Conservation (phyloP, 2,888 invertebrate genomes). For the Panzeria rudis region DNA sequence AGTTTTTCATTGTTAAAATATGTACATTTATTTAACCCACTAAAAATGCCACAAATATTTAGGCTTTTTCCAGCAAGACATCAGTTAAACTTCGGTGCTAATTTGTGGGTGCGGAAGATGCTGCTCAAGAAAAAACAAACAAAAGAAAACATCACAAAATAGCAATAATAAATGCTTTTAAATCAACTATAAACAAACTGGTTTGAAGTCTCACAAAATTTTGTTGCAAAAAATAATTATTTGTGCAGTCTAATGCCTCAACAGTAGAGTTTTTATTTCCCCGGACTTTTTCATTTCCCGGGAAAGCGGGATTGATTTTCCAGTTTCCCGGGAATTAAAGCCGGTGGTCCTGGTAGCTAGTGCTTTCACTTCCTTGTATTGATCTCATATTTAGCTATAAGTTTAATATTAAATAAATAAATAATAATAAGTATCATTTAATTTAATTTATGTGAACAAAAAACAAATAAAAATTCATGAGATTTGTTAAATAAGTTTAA, state of each 20-base stretch:
- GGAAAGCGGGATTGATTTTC: no score
- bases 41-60: constrained; percentile 32
- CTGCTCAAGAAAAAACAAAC: constrained; percentile 10
- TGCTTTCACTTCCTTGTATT: no score
- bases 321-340: no score
- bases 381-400: no score
- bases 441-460: no score
- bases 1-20: background rate
- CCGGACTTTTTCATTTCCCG: no score
- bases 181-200: constrained; percentile 48
- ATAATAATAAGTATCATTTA: no score
- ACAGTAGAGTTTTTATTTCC: no score
- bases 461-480: no score
- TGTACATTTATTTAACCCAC: constrained; percentile 2
- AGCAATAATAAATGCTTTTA: constrained; percentile 29
- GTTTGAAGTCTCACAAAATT: constrained; percentile 36
- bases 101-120: constrained; percentile 65
- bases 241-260: background rate
- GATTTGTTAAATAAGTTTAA: no score
- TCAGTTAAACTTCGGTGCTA: constrained; percentile 14
- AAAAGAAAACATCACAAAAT: constrained; percentile 3
- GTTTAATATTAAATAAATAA: no score
- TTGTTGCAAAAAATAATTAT: constrained; percentile 9
- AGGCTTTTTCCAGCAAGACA: background rate
- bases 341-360: no score